Conservation (phyloP, 2,797 vertebrate species). For the Poeciliopsis turneri region DNA sequence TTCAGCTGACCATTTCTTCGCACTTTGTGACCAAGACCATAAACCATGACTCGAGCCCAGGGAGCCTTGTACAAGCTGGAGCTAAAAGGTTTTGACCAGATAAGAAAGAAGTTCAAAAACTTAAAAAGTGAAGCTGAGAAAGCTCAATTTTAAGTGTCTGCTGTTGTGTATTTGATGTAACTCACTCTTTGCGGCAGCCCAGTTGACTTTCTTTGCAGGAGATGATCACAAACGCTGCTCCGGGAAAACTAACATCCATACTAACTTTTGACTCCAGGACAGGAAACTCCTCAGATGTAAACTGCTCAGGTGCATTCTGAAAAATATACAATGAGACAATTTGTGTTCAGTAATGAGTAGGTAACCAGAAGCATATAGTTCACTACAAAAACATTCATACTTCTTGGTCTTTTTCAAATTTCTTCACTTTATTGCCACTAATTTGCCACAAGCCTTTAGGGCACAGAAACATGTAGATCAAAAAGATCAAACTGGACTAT, state of each 20-base stretch:
- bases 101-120: background rate
- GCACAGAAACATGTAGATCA: background rate
- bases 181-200: conserved; percentile 98
- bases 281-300: conserved; percentile 95
- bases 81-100: conserved; percentile 70
- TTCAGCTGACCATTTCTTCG: conserved; percentile 95
- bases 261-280: conserved; percentile 96
- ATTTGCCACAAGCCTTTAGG: background rate
- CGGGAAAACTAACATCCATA: conserved; percentile 97
- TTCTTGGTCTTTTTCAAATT: background rate
- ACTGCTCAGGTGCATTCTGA: conserved; percentile 94
- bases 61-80: conserved; percentile 98
- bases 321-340: background rate
- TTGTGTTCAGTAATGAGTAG: background rate
- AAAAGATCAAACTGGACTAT: background rate
- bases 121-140: background rate
- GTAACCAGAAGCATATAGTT: background rate
- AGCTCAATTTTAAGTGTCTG: background rate
- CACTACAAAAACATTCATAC: background rate
- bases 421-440: background rate
- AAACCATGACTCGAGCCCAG: conserved; percentile 94
- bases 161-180: conserved; percentile 1
- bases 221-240: conserved; percentile 93
- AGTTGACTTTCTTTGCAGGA: conserved; percentile 98
- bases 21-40: conserved; percentile 96